Percentiles rank a stretch among this genome's conserved stretches.
These are phyloP conservation scores for Fregetta grallaria DNA, from an alignment of 2,113 vertebrate genomes.

Conservation along the genomic window DNA sequence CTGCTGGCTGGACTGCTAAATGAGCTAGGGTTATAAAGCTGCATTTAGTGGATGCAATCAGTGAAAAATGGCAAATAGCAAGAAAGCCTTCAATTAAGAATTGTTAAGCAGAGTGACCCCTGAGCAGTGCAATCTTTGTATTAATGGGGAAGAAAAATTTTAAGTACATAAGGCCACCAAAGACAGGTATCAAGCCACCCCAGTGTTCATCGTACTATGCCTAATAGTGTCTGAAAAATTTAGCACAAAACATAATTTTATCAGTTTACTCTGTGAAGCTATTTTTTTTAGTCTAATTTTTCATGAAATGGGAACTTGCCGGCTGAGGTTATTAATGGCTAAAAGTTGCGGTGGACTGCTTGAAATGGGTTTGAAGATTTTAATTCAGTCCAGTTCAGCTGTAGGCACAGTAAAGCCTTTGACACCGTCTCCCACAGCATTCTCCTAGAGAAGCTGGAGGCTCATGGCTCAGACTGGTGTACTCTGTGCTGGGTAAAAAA, in stretches of 20 bases:
- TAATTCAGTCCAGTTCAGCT: neutral
- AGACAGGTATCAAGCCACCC: neutral
- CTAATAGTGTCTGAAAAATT: neutral
- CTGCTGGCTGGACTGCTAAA: neutral
- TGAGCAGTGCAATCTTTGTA: neutral
- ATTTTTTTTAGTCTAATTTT: neutral
- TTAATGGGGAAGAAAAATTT: neutral
- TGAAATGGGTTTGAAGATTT: neutral
- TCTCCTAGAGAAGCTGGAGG: too few relatives aligned
- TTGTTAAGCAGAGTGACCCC: neutral
- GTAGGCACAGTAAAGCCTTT: too few relatives aligned
- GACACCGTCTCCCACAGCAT: too few relatives aligned
- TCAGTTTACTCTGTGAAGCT: neutral
- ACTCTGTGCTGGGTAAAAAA: too few relatives aligned
- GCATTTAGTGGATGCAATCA: neutral
- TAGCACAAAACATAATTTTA: neutral
- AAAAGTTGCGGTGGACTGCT: neutral
- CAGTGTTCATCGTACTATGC: neutral
- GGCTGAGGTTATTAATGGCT: neutral
- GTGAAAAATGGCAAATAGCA: neutral
- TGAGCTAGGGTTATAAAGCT: neutral
- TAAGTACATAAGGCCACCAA: neutral
- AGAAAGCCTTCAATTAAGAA: neutral
- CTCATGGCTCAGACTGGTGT: too few relatives aligned
- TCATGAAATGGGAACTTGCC: neutral